These are phyloP conservation scores for Malthinus flaveolus DNA, from an alignment of 2,888 invertebrate genomes.

Conservation along the genomic window DNA sequence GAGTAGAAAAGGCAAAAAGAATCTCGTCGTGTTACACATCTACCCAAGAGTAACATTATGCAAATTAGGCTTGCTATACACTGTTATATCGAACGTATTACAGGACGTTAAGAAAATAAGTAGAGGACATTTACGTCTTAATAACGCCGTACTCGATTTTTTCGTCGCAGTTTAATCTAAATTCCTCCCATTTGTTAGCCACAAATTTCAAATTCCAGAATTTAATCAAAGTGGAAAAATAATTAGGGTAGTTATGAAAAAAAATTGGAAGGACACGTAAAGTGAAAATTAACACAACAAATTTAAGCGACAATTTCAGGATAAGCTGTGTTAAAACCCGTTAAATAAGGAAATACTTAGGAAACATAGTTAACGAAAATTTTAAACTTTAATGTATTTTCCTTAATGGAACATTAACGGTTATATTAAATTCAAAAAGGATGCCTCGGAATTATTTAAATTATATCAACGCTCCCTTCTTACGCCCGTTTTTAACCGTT, in stretches of 20 bases:
- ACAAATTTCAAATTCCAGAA: too few species aligned
- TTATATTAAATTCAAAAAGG: slow-evolving; percentile 7
- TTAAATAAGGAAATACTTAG: slow-evolving; percentile 6
- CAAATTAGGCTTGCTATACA: slow-evolving; percentile 41
- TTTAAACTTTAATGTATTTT: slow-evolving; percentile 6
- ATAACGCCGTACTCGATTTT: neutral
- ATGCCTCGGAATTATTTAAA: slow-evolving; percentile 3
- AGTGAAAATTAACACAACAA: neutral
- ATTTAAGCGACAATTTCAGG: slow-evolving; percentile 1
- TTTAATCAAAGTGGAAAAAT: too few species aligned
- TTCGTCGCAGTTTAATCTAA: neutral
- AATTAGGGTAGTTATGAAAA: too few species aligned
- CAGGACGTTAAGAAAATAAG: slow-evolving; percentile 19
- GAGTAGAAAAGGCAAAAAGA: slow-evolving; percentile 46
- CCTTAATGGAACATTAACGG: slow-evolving; percentile 4
- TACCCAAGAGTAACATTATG: slow-evolving; percentile 51
- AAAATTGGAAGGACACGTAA: too few species aligned
- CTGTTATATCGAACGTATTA: slow-evolving; percentile 36
- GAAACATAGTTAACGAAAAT: slow-evolving; percentile 5
- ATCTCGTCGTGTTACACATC: slow-evolving; percentile 47
- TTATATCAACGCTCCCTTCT: neutral
- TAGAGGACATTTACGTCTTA: slow-evolving; percentile 1
- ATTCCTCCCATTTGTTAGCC: too few species aligned
- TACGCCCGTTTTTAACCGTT: slow-evolving; percentile 1
- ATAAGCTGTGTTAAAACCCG: slow-evolving; percentile 3